A percentile compares a stretch with the other conserved stretches of the same genome.
These are phyloP conservation scores for Aurelia sp. DNA, from an alignment of 30 jellyfish, hydroid and myxozoan genomes.

Conservation along the genomic window DNA sequence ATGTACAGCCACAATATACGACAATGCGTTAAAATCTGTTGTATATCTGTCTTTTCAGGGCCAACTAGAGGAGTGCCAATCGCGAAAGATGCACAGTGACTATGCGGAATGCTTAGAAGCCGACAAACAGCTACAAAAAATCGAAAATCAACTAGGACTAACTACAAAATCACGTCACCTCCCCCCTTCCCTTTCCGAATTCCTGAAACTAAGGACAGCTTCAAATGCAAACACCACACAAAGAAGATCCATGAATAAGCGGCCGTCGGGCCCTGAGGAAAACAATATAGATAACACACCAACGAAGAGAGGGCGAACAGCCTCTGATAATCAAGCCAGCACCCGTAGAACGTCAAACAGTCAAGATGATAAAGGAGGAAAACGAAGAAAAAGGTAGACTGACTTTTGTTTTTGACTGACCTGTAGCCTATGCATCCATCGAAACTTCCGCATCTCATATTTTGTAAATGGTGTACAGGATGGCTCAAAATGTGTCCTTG, in stretches of 20 bases:
- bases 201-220: neutral
- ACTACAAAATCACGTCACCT: neutral
- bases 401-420: too few relatives aligned
- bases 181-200: slow-evolving; percentile 8
- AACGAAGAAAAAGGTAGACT: too few relatives aligned
- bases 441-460: too few relatives aligned
- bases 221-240: neutral
- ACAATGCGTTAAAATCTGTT: neutral
- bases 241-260: neutral
- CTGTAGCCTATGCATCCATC: too few relatives aligned
- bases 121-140: slow-evolving; percentile 43
- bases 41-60: slow-evolving; percentile 11
- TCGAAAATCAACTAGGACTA: slow-evolving; percentile 53
- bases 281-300: neutral
- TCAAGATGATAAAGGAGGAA: too few relatives aligned
- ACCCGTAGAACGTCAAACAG: too few relatives aligned
- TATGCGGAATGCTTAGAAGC: slow-evolving; percentile 61
- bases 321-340: too few relatives aligned
- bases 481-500: too few relatives aligned
- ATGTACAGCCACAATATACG: neutral
- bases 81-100: slow-evolving; percentile 50
- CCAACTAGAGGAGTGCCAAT: slow-evolving; percentile 49
- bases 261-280: neutral
- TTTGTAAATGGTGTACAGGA: too few relatives aligned
- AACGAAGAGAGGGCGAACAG: slow-evolving; percentile 8